phyloP scores from a whole-genome alignment of 2,797 vertebrate species.

The Nothura maculosa region DNA sequence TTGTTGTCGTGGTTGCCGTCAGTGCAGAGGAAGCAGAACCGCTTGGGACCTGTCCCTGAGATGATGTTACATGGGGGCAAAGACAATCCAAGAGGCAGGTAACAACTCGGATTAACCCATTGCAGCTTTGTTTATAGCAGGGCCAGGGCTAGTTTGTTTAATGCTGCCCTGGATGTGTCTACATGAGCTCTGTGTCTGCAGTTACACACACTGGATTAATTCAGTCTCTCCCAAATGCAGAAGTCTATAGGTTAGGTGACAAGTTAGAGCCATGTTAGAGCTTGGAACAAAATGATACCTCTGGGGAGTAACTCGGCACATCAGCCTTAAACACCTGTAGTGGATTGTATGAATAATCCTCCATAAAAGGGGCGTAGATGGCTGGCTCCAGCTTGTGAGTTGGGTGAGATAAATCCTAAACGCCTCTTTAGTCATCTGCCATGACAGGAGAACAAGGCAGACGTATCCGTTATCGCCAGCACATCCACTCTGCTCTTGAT shows the following conservation, averaged over 20 bases:
- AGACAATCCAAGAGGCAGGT: neutral
- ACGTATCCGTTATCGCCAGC: neutral
- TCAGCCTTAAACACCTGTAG: neutral
- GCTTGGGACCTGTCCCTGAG: neutral
- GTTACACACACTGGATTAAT: neutral
- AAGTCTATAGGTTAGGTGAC: neutral
- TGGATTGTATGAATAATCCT: neutral
- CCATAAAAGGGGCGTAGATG: neutral
- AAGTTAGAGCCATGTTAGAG: neutral
- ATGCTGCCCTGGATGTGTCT: neutral
- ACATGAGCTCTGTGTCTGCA: accelerated
- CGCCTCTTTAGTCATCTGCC: neutral
- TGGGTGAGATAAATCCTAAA: neutral
- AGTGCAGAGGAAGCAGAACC: neutral
- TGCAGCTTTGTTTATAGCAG: neutral
- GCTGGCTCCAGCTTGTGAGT: neutral
- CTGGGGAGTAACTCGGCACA: neutral
- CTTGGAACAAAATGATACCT: neutral
- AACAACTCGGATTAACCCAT: neutral
- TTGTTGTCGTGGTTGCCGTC: neutral
- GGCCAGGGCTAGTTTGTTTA: neutral
- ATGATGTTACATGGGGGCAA: neutral
- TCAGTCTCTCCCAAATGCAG: neutral
- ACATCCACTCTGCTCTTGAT: neutral
- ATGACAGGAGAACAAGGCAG: neutral